phyloP scores from a whole-genome alignment of 2,888 invertebrate species.

The Agonum fuliginosum region DNA sequence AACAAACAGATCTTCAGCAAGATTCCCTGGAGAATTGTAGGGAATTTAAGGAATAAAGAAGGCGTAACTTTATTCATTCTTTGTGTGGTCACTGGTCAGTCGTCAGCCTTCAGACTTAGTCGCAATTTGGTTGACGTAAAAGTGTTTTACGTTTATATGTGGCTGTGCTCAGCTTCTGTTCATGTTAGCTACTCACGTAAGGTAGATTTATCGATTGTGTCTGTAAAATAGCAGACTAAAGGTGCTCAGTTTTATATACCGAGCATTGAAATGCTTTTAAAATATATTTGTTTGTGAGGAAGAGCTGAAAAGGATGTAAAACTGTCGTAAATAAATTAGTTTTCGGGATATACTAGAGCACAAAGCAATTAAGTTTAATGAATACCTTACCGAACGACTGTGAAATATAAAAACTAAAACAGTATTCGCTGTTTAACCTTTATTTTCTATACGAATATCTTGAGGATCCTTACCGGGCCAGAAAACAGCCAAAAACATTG shows the following conservation, averaged over 20 bases:
- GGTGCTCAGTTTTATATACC: constrained; percentile 34
- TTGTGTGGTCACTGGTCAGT: background rate
- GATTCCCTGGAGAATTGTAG: background rate
- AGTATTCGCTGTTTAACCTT: too few relatives aligned
- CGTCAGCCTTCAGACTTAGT: background rate
- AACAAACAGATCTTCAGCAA: background rate
- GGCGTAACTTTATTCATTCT: background rate
- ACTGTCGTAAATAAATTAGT: constrained; percentile 25
- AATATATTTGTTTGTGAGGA: constrained; percentile 27
- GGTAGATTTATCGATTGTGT: constrained; percentile 33
- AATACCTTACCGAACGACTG: too few relatives aligned
- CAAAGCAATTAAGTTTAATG: too few relatives aligned
- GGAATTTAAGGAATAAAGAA: background rate
- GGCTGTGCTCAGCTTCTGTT: constrained; percentile 1
- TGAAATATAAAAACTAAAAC: too few relatives aligned
- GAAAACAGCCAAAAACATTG: too few relatives aligned
- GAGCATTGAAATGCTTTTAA: constrained; percentile 35
- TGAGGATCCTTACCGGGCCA: too few relatives aligned
- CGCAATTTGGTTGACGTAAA: constrained; percentile 33
- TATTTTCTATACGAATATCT: too few relatives aligned
- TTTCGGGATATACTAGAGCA: too few relatives aligned
- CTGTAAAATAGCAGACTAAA: background rate
- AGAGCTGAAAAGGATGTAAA: background rate
- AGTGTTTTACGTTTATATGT: constrained; percentile 31
- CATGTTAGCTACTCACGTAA: background rate